phyloP scores from a whole-genome alignment of 92 coral and sea anemone genomes.

The Plumapathes pennacea region DNA sequence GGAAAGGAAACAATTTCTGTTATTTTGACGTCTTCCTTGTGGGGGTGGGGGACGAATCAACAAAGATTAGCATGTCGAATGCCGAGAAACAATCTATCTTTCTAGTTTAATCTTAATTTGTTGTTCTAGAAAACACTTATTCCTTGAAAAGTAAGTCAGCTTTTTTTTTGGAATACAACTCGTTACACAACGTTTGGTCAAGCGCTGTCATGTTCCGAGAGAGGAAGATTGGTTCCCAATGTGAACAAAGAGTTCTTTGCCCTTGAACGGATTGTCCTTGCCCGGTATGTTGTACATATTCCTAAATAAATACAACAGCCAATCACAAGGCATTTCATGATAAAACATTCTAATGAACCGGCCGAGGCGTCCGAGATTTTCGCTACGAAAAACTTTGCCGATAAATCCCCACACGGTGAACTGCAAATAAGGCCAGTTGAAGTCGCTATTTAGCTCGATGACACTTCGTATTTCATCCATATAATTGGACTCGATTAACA shows the following conservation, averaged over 20 bases:
- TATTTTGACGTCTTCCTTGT: too few species aligned
- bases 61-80: too few species aligned
- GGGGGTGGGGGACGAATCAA: too few species aligned
- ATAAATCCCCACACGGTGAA: conserved; percentile 70
- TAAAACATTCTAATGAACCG: conserved; percentile 66
- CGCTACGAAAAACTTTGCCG: conserved; percentile 71
- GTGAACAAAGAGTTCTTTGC: conserved; percentile 64
- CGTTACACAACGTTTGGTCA: too few species aligned
- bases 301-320: conserved; percentile 16
- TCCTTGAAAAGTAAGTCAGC: too few species aligned
- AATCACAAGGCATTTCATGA: conserved; percentile 63
- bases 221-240: conserved; percentile 91
- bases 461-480: conserved; percentile 48
- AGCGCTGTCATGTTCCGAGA: conserved; percentile 58
- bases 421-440: conserved; percentile 47
- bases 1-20: too few species aligned
- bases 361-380: conserved; percentile 52
- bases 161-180: neutral
- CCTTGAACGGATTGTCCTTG: conserved; percentile 1
- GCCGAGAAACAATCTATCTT: too few species aligned
- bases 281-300: conserved; percentile 10
- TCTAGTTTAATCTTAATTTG: too few species aligned
- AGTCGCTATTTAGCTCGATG: conserved; percentile 34
- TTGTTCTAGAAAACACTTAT: too few species aligned
- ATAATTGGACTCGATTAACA: conserved; percentile 47